Percentiles rank a stretch among this genome's conserved stretches.
Conservation (phyloP, 1,140 invertebrate genomes). For the Megathymus violae region DNA sequence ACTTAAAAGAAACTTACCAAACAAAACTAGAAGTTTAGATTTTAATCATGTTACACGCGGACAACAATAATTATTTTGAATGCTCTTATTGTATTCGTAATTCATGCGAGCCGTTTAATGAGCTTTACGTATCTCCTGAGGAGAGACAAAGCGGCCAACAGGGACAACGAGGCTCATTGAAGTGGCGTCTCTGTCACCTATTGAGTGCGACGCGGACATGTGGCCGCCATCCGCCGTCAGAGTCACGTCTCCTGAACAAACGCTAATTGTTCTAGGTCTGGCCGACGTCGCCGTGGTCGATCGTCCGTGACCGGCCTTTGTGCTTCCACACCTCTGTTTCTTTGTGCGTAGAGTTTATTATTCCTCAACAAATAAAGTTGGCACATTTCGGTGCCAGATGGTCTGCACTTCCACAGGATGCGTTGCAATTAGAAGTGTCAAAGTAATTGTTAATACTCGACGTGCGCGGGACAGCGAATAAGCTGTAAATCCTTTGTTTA, state of each 20-base stretch:
- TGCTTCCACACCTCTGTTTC: slow-evolving; percentile 6
- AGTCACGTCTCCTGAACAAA: slow-evolving; percentile 38
- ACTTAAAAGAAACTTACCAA: not conserved
- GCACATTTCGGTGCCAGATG: slow-evolving; percentile 59
- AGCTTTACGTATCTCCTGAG: slow-evolving; percentile 20
- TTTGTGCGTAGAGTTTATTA: slow-evolving; percentile 23
- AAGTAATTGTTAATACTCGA: slow-evolving; percentile 59
- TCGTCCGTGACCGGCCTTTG: slow-evolving; percentile 27
- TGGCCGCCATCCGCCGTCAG: slow-evolving; percentile 47
- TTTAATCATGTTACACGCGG: not conserved
- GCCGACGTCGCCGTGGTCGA: no score
- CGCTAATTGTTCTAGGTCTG: slow-evolving; percentile 55
- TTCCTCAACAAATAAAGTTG: slow-evolving; percentile 4
- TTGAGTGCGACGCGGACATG: slow-evolving; percentile 33
- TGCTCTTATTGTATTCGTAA: not conserved
- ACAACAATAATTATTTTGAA: not conserved
- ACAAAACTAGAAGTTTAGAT: not conserved
- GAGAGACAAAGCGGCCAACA: slow-evolving; percentile 19
- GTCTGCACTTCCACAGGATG: slow-evolving; percentile 51
- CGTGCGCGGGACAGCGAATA: slow-evolving; percentile 43
- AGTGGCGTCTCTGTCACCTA: slow-evolving; percentile 26
- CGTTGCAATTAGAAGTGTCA: slow-evolving; percentile 58
- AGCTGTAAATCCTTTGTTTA: slow-evolving; percentile 59
- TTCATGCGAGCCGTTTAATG: slow-evolving; percentile 6
- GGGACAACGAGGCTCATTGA: slow-evolving; percentile 22